Conservation (phyloP, 2,888 invertebrate species). For the Latheticus oryzae region DNA sequence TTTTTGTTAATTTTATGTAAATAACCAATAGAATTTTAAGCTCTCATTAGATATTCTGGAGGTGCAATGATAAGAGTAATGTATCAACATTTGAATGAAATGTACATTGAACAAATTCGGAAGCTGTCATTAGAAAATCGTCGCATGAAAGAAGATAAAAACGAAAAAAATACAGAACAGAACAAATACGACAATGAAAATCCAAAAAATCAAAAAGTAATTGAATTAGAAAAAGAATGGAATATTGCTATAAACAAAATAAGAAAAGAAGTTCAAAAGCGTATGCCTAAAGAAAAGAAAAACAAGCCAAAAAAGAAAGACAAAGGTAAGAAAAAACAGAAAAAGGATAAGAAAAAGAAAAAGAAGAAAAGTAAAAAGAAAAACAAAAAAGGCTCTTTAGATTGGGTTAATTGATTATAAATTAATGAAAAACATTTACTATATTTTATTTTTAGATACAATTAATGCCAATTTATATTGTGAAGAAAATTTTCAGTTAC, state of each 20-base stretch:
- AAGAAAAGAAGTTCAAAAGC: slow-evolving; percentile 44
- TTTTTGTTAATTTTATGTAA: neutral
- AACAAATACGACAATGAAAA: slow-evolving; percentile 3
- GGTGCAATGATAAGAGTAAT: neutral
- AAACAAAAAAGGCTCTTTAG: slow-evolving; percentile 27
- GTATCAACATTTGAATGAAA: neutral
- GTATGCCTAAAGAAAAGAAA: slow-evolving; percentile 21
- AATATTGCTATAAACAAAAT: slow-evolving; percentile 23
- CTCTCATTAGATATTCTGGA: slow-evolving; percentile 3
- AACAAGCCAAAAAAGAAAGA: slow-evolving; percentile 13
- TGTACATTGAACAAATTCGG: slow-evolving; percentile 1
- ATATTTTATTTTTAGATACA: slow-evolving; percentile 45
- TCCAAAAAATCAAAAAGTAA: slow-evolving; percentile 12
- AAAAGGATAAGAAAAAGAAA: slow-evolving; percentile 26
- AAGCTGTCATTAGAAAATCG: neutral
- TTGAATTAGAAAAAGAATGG: slow-evolving; percentile 27
- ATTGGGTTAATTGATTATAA: slow-evolving; percentile 37
- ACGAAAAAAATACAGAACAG: neutral
- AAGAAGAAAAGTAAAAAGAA: slow-evolving; percentile 13
- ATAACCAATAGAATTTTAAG: neutral
- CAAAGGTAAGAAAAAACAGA: slow-evolving; percentile 22
- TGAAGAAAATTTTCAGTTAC: slow-evolving; percentile 53
- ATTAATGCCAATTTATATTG: slow-evolving; percentile 52
- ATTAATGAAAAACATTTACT: neutral
- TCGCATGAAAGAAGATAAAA: neutral